phyloP scores from a whole-genome alignment of 2,888 invertebrate genomes.

The Agrotis clavis region DNA sequence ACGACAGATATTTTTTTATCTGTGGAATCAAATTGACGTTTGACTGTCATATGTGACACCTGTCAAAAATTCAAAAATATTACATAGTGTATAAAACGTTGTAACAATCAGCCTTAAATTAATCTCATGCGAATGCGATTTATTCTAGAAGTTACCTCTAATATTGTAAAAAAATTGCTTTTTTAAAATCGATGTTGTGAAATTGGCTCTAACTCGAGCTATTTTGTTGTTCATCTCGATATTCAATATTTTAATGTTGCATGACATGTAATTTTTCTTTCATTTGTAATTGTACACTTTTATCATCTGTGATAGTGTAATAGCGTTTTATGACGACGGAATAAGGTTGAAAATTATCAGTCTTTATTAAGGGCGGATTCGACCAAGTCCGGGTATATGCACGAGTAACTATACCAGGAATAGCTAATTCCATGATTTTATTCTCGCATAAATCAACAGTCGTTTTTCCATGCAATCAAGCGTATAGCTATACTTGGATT shows the following conservation, averaged over 20 bases:
- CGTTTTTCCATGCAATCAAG: too few relatives aligned
- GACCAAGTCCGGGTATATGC: too few relatives aligned
- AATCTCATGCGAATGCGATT: conserved; percentile 43
- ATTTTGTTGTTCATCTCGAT: conserved; percentile 49
- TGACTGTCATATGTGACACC: not conserved
- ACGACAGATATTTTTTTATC: not conserved
- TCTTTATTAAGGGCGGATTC: too few relatives aligned
- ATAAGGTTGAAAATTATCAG: conserved; percentile 18
- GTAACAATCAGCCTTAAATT: conserved; percentile 1
- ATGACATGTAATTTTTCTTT: conserved; percentile 75
- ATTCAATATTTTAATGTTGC: conserved; percentile 73
- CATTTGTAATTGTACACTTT: conserved; percentile 37
- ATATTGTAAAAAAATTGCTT: conserved; percentile 53
- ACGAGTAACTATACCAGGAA: too few relatives aligned
- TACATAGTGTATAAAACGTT: not conserved
- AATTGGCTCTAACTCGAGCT: conserved; percentile 66
- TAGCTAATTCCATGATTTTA: too few relatives aligned
- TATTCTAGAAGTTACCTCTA: conserved; percentile 26
- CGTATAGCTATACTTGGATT: too few relatives aligned
- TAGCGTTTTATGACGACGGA: conserved; percentile 5
- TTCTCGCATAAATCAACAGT: too few relatives aligned
- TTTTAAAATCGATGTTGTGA: conserved; percentile 61
- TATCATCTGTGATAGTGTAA: conserved; percentile 53
- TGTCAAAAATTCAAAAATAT: conserved; percentile 9
- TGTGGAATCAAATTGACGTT: not conserved